Percentiles rank a stretch among this genome's conserved stretches.
These are phyloP conservation scores for Conopomorpha cramerella DNA, from an alignment of 1,140 invertebrate genomes.

Conservation along the genomic window DNA sequence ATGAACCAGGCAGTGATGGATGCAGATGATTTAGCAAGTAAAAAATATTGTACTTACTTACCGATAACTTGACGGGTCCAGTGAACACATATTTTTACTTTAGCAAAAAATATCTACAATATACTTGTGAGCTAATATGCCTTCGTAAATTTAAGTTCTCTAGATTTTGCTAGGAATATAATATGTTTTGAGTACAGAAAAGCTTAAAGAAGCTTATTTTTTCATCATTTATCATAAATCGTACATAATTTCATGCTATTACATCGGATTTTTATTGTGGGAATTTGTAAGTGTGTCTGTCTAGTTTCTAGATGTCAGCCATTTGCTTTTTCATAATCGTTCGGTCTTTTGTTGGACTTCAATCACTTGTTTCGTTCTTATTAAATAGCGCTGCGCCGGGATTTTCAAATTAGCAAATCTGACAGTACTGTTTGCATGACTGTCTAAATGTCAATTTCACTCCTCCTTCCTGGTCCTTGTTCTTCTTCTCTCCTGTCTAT, in stretches of 20 bases:
- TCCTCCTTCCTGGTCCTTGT: background rate
- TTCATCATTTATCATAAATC: constrained; percentile 52
- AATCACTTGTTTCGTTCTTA: constrained; percentile 2
- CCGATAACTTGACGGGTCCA: constrained; percentile 35
- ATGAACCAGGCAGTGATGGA: background rate
- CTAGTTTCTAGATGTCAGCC: constrained; percentile 49
- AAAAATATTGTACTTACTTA: constrained; percentile 36
- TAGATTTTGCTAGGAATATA: constrained; percentile 30
- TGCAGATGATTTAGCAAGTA: constrained; percentile 12
- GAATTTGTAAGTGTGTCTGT: constrained; percentile 33
- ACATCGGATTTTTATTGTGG: constrained; percentile 45
- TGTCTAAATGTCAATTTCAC: background rate
- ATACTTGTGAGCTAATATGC: too few species aligned
- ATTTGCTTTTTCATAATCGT: constrained; percentile 47
- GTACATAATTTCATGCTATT: constrained; percentile 53
- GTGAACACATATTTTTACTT: constrained; percentile 25
- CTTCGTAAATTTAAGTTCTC: constrained; percentile 21
- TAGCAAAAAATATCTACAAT: too few species aligned
- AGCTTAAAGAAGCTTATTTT: constrained; percentile 39
- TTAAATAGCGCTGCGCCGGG: background rate
- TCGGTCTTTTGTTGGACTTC: background rate
- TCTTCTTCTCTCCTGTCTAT: constrained; percentile 35
- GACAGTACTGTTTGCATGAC: too few species aligned
- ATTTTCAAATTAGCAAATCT: background rate
- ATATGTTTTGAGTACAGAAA: constrained; percentile 28